phyloP scores from a whole-genome alignment of 2,113 vertebrate species.

The Spermophilus dauricus region DNA sequence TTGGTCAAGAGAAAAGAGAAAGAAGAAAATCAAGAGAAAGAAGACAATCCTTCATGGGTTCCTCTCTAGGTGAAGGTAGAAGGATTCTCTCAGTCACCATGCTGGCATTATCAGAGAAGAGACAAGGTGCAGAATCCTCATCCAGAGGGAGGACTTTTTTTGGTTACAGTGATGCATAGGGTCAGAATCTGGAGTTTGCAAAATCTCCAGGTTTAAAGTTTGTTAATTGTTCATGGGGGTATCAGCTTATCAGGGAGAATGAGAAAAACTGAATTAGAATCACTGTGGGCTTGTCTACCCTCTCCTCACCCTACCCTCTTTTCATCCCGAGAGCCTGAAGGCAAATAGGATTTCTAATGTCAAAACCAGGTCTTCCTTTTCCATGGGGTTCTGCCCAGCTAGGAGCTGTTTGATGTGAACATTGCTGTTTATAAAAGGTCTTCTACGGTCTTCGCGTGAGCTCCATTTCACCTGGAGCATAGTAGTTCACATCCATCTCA shows the following conservation, averaged over 20 bases:
- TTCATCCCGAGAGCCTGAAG: neutral
- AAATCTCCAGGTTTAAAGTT: neutral
- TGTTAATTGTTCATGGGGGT: neutral
- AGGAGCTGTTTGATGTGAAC: neutral
- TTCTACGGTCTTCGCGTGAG: neutral
- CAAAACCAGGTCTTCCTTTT: neutral
- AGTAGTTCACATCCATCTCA: neutral
- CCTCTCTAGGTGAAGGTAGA: neutral
- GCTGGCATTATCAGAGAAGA: neutral
- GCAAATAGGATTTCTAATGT: conserved; percentile 54
- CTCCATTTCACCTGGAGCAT: neutral
- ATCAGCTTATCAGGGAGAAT: neutral
- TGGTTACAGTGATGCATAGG: neutral
- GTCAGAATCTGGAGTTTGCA: neutral
- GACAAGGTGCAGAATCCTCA: neutral
- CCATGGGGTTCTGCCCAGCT: neutral
- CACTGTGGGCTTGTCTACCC: neutral
- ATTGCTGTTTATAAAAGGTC: neutral
- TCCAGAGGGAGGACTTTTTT: neutral
- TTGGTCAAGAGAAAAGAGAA: neutral
- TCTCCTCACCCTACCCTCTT: neutral
- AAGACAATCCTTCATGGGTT: neutral
- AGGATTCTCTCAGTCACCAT: neutral
- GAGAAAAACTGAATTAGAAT: conserved; percentile 21
- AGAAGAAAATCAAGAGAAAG: neutral